A percentile compares a stretch with the other conserved stretches of the same genome.
Evolutionary conservation across 2,797 vertebrate genomes (phyloP).

Genomic region (Aeoliscus strigatus): DNA sequence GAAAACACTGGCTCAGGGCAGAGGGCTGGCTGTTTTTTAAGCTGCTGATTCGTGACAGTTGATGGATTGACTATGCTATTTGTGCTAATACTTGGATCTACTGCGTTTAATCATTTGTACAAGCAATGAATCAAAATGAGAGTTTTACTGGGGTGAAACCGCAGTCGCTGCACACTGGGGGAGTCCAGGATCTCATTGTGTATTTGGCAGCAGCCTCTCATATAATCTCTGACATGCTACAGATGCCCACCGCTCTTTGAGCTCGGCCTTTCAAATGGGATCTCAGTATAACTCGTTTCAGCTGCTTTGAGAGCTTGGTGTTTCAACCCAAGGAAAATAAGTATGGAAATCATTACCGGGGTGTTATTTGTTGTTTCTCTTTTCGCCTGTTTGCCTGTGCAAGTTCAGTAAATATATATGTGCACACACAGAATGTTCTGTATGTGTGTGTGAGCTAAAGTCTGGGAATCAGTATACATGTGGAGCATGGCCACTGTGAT

Average conservation of each 20-base stretch:
- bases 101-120: conserved; percentile 38
- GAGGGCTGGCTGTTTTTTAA: conserved; percentile 19
- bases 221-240: conserved; percentile 43
- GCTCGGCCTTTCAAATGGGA: conserved; percentile 25
- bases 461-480: conserved; percentile 47
- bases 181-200: conserved; percentile 30
- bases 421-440: conserved; percentile 12
- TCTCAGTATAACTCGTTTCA: conserved; percentile 50
- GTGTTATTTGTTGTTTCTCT: conserved; percentile 33
- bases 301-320: conserved; percentile 29
- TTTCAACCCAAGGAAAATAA: conserved; percentile 51
- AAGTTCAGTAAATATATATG: conserved; percentile 6
- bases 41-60: conserved; percentile 38
- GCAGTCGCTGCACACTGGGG: conserved; percentile 27
- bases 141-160: conserved; percentile 34
- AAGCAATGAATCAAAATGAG: conserved; percentile 41
- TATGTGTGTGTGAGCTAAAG: conserved; percentile 19
- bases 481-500: conserved; percentile 54
- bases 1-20: conserved; percentile 19
- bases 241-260: conserved; percentile 34
- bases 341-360: conserved; percentile 58
- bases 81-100: conserved; percentile 41
- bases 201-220: conserved; percentile 31
- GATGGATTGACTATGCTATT: conserved; percentile 44
- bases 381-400: conserved; percentile 11